Evolutionary conservation across 2,113 vertebrate genomes (phyloP), one percentile per base, ranked within the genome.

Genomic region (Chlorocebus sabaeus): DNA sequence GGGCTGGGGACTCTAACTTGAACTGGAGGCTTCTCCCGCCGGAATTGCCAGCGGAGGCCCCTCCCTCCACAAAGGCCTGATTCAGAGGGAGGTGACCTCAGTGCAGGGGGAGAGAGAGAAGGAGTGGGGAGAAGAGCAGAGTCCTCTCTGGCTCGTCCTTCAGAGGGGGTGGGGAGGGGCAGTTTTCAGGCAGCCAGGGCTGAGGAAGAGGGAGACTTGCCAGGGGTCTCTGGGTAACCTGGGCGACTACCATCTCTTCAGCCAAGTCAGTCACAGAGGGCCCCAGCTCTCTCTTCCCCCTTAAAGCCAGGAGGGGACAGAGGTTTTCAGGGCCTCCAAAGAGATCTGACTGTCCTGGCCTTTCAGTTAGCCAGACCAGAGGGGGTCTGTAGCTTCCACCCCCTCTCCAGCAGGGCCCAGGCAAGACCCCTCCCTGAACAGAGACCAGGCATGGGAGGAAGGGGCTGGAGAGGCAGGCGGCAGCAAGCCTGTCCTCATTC

Each of bases 61-160:
- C 40, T 89, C 75, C 93, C 90, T 52, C 48, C 14, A 94, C 84
- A 87, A 93, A 95, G 88, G 97, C 93, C 85, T 88, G 92, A 96
- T 96, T 98, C 95, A 95, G 89, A 96, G 64, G 94, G 92, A 96
- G 95, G 96, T 96, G 95, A 94, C 94, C 82, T 97, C 95, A 93
- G 97, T 68, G 87, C 50, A 1, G 20, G 68, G 55, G 18, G 80
- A 5, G 14, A 72, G 72, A 25, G 35, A n/a, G 73, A 13, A 22
- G 40, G 52, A 27, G 32, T 7, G 12, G 80, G 75, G 92, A 76
- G 55, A 55, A 79, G 40, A 93, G 48, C 32, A 40, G 82, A 43
- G 73, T 45, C 43, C 48, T 89, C 68, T 61, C 2, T n/a, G 84
- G 87, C 64, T 43, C 13, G 22, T 83, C 68, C 45, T 89, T 80